A percentile compares a stretch with the other conserved stretches of the same genome.
Conservation (phyloP, 2,797 vertebrate genomes). For the Cryptoprocta ferox region DNA sequence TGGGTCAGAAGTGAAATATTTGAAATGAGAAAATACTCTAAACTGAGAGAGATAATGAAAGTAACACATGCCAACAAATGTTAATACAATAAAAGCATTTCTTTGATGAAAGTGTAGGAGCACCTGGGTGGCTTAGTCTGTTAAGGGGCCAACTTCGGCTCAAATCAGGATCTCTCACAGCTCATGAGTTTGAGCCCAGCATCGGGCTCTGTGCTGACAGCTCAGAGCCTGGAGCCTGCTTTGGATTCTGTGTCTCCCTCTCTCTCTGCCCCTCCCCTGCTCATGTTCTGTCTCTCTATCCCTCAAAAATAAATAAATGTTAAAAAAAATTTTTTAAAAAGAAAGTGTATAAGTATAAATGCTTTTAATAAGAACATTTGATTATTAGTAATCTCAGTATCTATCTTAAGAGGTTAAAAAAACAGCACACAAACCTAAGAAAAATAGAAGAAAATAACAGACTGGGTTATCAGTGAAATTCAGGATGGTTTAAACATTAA, state of each 20-base stretch:
- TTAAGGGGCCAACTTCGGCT: too few species aligned
- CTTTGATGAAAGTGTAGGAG: background rate
- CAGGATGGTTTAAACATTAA: background rate
- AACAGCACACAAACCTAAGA: background rate
- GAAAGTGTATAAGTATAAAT: background rate
- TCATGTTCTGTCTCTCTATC: too few species aligned
- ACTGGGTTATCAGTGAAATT: background rate
- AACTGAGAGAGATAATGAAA: background rate
- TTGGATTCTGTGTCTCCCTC: too few species aligned
- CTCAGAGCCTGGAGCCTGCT: too few species aligned
- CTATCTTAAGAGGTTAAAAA: background rate
- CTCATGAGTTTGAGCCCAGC: too few species aligned
- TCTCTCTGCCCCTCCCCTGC: too few species aligned
- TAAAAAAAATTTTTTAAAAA: too few species aligned
- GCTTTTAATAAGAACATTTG: background rate
- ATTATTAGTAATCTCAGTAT: background rate
- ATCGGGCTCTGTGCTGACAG: too few species aligned
- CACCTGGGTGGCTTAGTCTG: too few species aligned
- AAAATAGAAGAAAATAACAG: background rate
- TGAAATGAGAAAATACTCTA: background rate
- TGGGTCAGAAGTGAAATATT: background rate
- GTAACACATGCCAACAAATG: background rate
- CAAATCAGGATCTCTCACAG: too few species aligned
- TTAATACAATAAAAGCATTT: background rate
- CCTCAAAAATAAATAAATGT: too few species aligned